Evolutionary conservation across 2,888 invertebrate genomes (phyloP).

Genomic region (Scaptomyza flava): DNA sequence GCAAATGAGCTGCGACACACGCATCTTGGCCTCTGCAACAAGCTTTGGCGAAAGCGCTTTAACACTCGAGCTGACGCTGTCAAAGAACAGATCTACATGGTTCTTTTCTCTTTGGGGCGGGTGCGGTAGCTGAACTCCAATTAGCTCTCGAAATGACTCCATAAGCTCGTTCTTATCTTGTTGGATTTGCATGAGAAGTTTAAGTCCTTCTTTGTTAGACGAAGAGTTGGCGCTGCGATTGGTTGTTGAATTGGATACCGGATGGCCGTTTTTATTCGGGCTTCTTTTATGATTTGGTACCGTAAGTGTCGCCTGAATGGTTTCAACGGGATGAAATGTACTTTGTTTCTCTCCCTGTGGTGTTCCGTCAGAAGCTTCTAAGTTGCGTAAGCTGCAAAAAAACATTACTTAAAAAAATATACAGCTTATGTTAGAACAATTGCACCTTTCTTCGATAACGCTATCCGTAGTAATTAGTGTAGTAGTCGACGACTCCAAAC

Average conservation of each 20-base stretch:
- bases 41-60: conserved; percentile 71
- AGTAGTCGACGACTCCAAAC: conserved; percentile 30
- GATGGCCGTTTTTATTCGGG: conserved; percentile 16
- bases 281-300: not conserved
- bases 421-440: not conserved
- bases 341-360: conserved; percentile 26
- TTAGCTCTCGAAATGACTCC: conserved; percentile 82
- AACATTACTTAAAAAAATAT: not conserved
- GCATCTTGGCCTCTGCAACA: conserved; percentile 73
- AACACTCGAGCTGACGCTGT: conserved; percentile 73
- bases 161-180: conserved; percentile 80
- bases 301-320: conserved; percentile 1
- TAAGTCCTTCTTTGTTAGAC: conserved; percentile 44
- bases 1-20: conserved; percentile 71
- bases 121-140: conserved; percentile 60
- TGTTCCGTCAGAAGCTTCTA: conserved; percentile 14
- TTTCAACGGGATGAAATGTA: conserved; percentile 4
- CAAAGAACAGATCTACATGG: conserved; percentile 76
- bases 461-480: not conserved
- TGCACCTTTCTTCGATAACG: conserved; percentile 51
- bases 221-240: conserved; percentile 17
- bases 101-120: conserved; percentile 70
- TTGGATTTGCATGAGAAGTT: conserved; percentile 53
- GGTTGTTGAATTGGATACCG: not conserved
- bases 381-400: conserved; percentile 23